Conservation (phyloP, 2,797 vertebrate species). For the Karalla daura region DNA sequence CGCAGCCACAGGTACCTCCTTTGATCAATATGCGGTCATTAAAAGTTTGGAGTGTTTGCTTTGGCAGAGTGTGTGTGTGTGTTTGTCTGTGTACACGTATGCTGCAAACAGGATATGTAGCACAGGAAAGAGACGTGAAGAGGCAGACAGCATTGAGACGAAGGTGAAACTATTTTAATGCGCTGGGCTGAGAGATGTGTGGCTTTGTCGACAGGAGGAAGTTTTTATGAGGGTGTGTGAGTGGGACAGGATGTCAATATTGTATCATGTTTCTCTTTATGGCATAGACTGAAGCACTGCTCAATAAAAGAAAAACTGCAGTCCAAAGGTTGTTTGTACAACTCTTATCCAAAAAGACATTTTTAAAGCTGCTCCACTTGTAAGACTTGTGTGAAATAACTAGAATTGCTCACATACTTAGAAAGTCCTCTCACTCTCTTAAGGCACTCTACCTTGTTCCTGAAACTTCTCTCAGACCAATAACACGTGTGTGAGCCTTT, state of each 20-base stretch:
- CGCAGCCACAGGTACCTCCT: constrained; percentile 87
- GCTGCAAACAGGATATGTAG: background rate
- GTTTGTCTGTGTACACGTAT: background rate
- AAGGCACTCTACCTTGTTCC: too few species aligned
- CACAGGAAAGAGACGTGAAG: background rate
- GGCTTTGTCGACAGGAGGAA: too few species aligned
- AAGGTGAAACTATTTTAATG: background rate
- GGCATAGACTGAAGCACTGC: background rate
- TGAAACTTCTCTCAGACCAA: too few species aligned
- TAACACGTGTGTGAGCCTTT: background rate
- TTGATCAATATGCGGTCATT: background rate
- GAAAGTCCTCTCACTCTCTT: too few species aligned
- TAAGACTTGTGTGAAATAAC: too few species aligned
- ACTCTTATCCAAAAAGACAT: background rate
- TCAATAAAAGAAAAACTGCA: too few species aligned
- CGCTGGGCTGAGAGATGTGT: too few species aligned
- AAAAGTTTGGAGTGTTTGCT: background rate
- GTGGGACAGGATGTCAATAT: background rate
- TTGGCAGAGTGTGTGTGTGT: too few species aligned
- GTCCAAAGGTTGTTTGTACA: background rate
- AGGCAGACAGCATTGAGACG: background rate
- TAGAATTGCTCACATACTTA: too few species aligned
- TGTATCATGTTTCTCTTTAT: background rate
- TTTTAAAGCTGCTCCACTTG: too few species aligned
- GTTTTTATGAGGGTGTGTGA: background rate